These are phyloP conservation scores for Callimorpha dominula DNA, from an alignment of 2,888 invertebrate genomes.

Conservation along the genomic window DNA sequence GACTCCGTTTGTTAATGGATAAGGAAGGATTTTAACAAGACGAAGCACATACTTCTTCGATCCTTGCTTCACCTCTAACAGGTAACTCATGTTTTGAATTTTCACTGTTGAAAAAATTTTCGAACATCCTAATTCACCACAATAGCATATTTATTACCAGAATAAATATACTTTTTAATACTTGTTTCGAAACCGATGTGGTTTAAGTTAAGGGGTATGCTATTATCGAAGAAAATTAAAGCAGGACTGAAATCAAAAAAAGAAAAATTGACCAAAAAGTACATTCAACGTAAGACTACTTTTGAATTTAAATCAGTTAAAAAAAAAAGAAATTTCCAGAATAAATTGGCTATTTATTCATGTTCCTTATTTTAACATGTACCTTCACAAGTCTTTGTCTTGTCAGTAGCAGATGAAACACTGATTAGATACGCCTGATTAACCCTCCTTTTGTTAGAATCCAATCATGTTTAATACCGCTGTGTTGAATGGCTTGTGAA, in stretches of 20 bases:
- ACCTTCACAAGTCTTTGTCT: constrained; percentile 21
- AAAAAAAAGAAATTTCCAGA: constrained; percentile 20
- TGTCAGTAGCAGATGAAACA: constrained; percentile 38
- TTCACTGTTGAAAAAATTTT: too few species aligned
- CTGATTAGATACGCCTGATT: constrained; percentile 48
- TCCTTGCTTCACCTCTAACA: too few species aligned
- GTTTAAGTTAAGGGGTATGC: neutral
- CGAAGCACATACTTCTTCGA: too few species aligned
- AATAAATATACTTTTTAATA: too few species aligned
- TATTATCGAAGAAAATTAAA: neutral
- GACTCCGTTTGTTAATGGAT: too few species aligned
- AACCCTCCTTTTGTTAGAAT: constrained; percentile 40
- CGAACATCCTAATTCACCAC: too few species aligned
- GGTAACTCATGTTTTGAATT: too few species aligned
- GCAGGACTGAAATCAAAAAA: neutral
- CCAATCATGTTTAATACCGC: constrained; percentile 38
- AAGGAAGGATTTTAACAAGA: too few species aligned
- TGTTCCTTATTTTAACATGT: constrained; percentile 26
- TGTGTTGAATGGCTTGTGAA: constrained; percentile 26
- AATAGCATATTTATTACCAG: too few species aligned
- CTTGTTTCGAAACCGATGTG: too few species aligned
- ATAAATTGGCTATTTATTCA: neutral
- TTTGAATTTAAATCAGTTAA: constrained; percentile 26
- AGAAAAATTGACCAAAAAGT: neutral
- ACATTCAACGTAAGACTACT: neutral